Percentiles rank a stretch among this genome's conserved stretches.
phyloP scores from a whole-genome alignment of 2,113 vertebrate species.

The Ptilorrhoa leucosticta region DNA sequence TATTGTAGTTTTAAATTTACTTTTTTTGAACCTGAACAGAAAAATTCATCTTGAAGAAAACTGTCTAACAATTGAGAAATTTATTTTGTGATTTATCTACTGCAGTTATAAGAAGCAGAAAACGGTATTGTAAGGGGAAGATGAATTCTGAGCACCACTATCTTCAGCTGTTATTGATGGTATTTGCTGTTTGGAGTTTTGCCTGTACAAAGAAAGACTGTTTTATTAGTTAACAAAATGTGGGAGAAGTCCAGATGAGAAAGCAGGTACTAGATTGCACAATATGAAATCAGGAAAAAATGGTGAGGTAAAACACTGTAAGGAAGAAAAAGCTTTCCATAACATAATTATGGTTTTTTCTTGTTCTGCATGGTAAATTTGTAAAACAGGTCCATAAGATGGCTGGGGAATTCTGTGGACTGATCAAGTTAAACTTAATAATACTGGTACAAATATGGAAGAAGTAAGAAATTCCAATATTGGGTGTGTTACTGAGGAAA shows the following conservation, averaged over 20 bases:
- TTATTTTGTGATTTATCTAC: background rate
- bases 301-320: background rate
- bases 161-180: background rate
- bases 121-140: background rate
- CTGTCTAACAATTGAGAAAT: background rate
- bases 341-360: background rate
- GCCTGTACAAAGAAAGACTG: background rate
- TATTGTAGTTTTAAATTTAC: background rate
- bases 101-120: background rate
- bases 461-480: constrained; percentile 9
- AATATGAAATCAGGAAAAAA: background rate
- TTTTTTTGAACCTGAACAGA: background rate
- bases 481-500: constrained; percentile 2
- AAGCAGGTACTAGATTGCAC: background rate
- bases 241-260: background rate
- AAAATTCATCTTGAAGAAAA: background rate
- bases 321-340: background rate
- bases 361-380: background rate
- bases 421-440: background rate
- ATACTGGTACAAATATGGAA: background rate
- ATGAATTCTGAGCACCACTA: background rate
- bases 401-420: background rate
- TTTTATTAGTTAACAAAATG: background rate
- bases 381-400: background rate
- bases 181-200: background rate